Evolutionary conservation across 2,888 invertebrate genomes (phyloP).

Genomic region (Caenorhabditis imperialis): DNA sequence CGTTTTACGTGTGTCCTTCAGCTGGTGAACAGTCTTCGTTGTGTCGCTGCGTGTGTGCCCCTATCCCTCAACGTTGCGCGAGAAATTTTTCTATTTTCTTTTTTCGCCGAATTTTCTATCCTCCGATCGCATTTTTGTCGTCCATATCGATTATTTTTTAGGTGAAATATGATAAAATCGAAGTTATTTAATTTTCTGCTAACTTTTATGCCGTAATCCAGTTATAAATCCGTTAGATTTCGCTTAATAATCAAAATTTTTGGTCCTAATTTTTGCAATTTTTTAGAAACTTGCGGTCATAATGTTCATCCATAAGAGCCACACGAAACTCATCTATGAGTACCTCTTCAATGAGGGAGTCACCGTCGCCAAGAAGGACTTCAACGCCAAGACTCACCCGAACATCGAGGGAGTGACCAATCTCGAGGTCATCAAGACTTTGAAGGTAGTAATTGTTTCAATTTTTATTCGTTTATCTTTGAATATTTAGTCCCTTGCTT

Average conservation of each 20-base stretch:
- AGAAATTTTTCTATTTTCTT: constrained; percentile 9
- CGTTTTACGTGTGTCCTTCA: constrained; percentile 33
- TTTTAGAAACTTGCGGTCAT: constrained; percentile 80
- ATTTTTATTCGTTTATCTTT: not conserved
- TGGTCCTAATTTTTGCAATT: not conserved
- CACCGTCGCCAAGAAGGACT: constrained; percentile 98
- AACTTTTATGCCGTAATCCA: too few relatives aligned
- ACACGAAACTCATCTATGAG: constrained; percentile 95
- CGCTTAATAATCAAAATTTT: constrained; percentile 1
- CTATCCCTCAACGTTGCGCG: constrained; percentile 25
- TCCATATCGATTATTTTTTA: too few relatives aligned
- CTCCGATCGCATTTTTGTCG: not conserved
- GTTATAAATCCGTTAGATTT: too few relatives aligned
- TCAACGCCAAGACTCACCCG: constrained; percentile 96
- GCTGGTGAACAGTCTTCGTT: not conserved
- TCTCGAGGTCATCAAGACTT: constrained; percentile 97
- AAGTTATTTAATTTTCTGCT: too few relatives aligned
- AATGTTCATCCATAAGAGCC: constrained; percentile 99
- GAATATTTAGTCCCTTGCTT: constrained; percentile 84
- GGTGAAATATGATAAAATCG: too few relatives aligned
- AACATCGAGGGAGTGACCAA: constrained; percentile 95
- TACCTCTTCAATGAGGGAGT: constrained; percentile 90
- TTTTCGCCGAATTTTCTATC: constrained; percentile 1
- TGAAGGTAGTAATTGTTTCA: constrained; percentile 83
- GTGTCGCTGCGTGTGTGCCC: constrained; percentile 51